phyloP scores from a whole-genome alignment of 2,888 invertebrate species.

The Anticlea derivata region DNA sequence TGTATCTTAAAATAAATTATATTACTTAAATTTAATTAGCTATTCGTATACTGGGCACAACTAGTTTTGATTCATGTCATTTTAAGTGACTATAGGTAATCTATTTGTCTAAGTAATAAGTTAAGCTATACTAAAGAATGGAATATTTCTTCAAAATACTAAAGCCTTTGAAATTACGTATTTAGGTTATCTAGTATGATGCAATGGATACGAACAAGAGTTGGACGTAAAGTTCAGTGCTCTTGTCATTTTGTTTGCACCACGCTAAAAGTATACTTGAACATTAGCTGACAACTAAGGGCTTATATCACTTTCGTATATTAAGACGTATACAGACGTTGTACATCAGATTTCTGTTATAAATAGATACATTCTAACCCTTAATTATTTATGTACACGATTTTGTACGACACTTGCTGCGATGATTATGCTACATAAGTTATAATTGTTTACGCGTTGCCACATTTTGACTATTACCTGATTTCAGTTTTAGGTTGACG shows the following conservation, averaged over 20 bases:
- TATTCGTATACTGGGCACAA: slow-evolving; percentile 85
- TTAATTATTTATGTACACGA: slow-evolving; percentile 33
- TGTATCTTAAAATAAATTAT: slow-evolving; percentile 83
- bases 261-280: slow-evolving; percentile 54
- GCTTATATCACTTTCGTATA: slow-evolving; percentile 56
- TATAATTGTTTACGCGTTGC: not conserved
- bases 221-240: slow-evolving; percentile 13
- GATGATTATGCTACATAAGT: slow-evolving; percentile 8
- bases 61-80: slow-evolving; percentile 83
- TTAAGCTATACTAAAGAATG: slow-evolving; percentile 82
- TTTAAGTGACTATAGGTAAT: slow-evolving; percentile 81
- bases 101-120: slow-evolving; percentile 79
- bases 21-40: slow-evolving; percentile 74
- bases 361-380: slow-evolving; percentile 59
- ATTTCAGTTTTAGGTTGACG: not conserved
- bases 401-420: slow-evolving; percentile 33
- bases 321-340: slow-evolving; percentile 81
- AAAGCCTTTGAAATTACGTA: slow-evolving; percentile 82
- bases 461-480: not conserved
- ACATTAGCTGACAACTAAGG: slow-evolving; percentile 50
- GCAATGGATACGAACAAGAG: slow-evolving; percentile 36
- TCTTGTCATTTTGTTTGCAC: slow-evolving; percentile 39
- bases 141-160: slow-evolving; percentile 75
- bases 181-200: slow-evolving; percentile 65
- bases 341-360: slow-evolving; percentile 80